A percentile compares a stretch with the other conserved stretches of the same genome.
Conservation (phyloP, 2,888 invertebrate genomes). For the Pycnomerus fuliginosus region DNA sequence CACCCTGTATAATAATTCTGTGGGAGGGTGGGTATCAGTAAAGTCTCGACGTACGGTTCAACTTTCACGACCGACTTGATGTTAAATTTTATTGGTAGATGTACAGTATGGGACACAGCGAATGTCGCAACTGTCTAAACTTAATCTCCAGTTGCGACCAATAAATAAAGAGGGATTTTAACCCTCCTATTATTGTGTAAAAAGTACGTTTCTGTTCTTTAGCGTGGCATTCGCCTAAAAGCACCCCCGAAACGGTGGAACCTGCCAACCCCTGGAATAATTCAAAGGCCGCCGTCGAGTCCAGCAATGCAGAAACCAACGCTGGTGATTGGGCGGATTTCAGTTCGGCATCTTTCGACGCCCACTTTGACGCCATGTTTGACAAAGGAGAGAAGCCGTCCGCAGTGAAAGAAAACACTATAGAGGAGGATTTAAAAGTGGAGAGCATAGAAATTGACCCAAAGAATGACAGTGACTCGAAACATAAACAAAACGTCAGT, state of each 20-base stretch:
- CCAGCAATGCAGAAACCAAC: conserved; percentile 20
- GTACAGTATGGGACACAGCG: too few species aligned
- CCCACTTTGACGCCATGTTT: conserved; percentile 33
- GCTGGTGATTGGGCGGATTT: conserved; percentile 52
- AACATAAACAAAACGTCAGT: conserved; percentile 23
- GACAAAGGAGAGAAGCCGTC: conserved; percentile 6
- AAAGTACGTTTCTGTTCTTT: conserved; percentile 20
- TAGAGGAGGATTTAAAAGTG: conserved; percentile 35
- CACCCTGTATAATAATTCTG: too few species aligned
- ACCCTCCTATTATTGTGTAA: too few species aligned
- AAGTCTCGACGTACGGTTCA: too few species aligned
- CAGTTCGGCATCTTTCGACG: conserved; percentile 43
- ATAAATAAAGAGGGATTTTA: too few species aligned
- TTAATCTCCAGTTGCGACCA: too few species aligned
- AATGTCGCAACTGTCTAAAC: too few species aligned
- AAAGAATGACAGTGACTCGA: conserved; percentile 14
- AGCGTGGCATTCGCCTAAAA: conserved; percentile 48
- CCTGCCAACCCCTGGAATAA: neutral
- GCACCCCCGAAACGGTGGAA: conserved; percentile 10
- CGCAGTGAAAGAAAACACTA: conserved; percentile 7
- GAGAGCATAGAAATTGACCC: conserved; percentile 35
- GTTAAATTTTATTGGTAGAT: too few species aligned
- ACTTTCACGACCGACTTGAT: too few species aligned
- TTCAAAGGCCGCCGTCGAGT: neutral
- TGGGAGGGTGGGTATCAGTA: too few species aligned